phyloP scores from a whole-genome alignment of 1,140 invertebrate species.

The Elymnias hypermnestra region DNA sequence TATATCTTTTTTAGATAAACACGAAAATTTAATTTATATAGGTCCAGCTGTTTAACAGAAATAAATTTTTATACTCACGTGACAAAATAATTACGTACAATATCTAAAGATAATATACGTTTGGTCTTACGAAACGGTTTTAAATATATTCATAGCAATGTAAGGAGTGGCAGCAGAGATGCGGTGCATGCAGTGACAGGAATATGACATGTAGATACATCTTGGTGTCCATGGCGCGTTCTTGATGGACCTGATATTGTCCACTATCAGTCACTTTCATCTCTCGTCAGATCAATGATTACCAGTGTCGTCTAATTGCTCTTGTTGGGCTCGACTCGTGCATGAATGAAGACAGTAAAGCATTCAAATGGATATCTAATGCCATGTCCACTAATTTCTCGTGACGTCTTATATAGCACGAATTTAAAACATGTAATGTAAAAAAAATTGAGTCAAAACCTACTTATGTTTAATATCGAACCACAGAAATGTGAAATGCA shows the following conservation, averaged over 20 bases:
- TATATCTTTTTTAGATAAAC: no score
- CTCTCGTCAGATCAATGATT: slow-evolving; percentile 62
- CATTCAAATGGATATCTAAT: slow-evolving; percentile 35
- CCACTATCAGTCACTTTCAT: slow-evolving; percentile 64
- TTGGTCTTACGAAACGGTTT: not conserved
- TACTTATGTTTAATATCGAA: no score
- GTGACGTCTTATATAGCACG: slow-evolving; percentile 24
- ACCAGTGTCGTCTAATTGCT: slow-evolving; percentile 65
- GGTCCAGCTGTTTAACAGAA: no score
- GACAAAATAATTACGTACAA: not conserved
- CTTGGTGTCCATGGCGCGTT: slow-evolving; percentile 37
- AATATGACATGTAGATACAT: slow-evolving; percentile 46
- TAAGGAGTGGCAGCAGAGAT: slow-evolving; percentile 13
- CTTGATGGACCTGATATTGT: slow-evolving; percentile 44
- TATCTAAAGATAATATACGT: not conserved
- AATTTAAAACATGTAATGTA: no score
- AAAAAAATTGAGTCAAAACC: no score
- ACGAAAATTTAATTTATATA: no score
- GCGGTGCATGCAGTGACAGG: slow-evolving; percentile 26
- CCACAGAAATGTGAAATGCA: no score
- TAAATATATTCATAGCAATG: not conserved
- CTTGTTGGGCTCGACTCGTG: slow-evolving; percentile 45
- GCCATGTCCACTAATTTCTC: slow-evolving; percentile 26
- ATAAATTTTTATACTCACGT: no score
- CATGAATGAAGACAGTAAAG: slow-evolving; percentile 38